These are phyloP conservation scores for Megaceryle alcyon DNA, from an alignment of 2,797 vertebrate species.

Conservation along the genomic window DNA sequence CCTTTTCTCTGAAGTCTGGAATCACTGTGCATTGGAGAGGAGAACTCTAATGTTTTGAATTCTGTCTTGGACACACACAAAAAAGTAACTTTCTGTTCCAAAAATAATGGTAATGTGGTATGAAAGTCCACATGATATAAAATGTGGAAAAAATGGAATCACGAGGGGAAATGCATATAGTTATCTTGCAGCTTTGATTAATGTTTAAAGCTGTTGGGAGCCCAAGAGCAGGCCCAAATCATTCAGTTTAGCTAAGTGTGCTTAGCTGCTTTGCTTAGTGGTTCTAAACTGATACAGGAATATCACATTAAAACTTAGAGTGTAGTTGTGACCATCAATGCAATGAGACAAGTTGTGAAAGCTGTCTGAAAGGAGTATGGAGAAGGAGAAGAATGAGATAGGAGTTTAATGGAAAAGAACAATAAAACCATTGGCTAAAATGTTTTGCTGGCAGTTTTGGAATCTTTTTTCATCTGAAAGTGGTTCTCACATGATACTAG, in stretches of 20 bases:
- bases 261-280: background rate
- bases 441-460: background rate
- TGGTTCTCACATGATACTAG: background rate
- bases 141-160: background rate
- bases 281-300: background rate
- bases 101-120: background rate
- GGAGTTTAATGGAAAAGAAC: background rate
- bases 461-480: background rate
- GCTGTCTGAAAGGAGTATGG: background rate
- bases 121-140: background rate
- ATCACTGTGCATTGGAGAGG: background rate
- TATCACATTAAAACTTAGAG: background rate
- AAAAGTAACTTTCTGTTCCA: background rate
- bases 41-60: background rate
- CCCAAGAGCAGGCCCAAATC: background rate
- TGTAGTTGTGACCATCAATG: background rate
- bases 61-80: background rate
- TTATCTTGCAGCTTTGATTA: background rate
- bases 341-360: background rate
- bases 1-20: background rate
- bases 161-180: background rate
- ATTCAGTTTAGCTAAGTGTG: background rate
- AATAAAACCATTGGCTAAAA: background rate
- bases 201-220: background rate
- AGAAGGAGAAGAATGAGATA: background rate